A percentile compares a stretch with the other conserved stretches of the same genome.
These are phyloP conservation scores for Dufourea novaeangliae DNA, from an alignment of 1,140 invertebrate species.

Conservation along the genomic window DNA sequence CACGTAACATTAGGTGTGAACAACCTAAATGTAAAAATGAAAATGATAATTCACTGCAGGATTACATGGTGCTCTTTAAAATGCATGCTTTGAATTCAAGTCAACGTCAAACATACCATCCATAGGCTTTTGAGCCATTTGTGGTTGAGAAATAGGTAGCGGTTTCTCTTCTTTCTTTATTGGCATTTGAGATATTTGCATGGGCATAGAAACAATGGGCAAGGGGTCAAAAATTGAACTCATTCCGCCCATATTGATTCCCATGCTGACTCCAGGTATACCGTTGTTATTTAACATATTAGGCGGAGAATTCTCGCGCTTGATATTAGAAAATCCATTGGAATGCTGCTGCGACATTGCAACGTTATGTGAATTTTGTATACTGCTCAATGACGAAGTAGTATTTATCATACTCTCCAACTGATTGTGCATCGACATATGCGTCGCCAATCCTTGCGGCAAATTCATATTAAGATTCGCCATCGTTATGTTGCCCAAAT, in stretches of 20 bases:
- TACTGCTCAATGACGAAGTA: slow-evolving; percentile 60
- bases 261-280: slow-evolving; percentile 76
- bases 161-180: slow-evolving; percentile 83
- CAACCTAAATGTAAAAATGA: background rate
- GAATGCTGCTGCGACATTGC: slow-evolving; percentile 77
- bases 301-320: slow-evolving; percentile 80
- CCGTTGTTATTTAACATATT: slow-evolving; percentile 82
- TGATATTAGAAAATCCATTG: slow-evolving; percentile 79
- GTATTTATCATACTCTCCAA: slow-evolving; percentile 76
- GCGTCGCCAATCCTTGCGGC: slow-evolving; percentile 68
- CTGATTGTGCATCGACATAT: slow-evolving; percentile 75
- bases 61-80: background rate
- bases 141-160: slow-evolving; percentile 70
- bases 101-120: slow-evolving; percentile 74
- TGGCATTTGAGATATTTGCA: slow-evolving; percentile 79
- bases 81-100: slow-evolving; percentile 32
- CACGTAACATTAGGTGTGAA: background rate
- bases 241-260: slow-evolving; percentile 80
- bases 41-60: background rate
- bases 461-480: slow-evolving; percentile 74
- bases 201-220: slow-evolving; percentile 79
- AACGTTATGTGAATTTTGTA: slow-evolving; percentile 74
- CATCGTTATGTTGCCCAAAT: slow-evolving; percentile 73
- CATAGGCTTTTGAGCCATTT: slow-evolving; percentile 75
- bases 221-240: slow-evolving; percentile 87